Evolutionary conservation across 2,888 invertebrate genomes (phyloP).

Genomic region (Elmis aenea): DNA sequence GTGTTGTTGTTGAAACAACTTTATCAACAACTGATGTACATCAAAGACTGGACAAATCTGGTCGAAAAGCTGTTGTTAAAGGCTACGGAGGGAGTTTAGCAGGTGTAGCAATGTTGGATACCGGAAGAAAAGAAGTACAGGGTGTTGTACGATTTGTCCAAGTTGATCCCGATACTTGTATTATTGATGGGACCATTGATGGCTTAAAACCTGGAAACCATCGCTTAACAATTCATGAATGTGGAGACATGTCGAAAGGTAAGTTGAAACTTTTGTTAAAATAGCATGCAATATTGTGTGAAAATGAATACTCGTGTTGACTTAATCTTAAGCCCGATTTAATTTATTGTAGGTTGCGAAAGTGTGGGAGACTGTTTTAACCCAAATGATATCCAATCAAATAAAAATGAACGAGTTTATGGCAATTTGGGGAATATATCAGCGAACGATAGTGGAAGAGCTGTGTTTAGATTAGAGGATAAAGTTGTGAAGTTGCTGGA

Average conservation of each 20-base stretch:
- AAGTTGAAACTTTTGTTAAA: slow-evolving; percentile 2
- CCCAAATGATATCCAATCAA: slow-evolving; percentile 44
- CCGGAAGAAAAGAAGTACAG: slow-evolving; percentile 46
- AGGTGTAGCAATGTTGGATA: slow-evolving; percentile 72
- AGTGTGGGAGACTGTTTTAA: slow-evolving; percentile 62
- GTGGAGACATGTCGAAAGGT: slow-evolving; percentile 67
- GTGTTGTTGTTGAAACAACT: slow-evolving; percentile 63
- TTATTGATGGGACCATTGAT: slow-evolving; percentile 82
- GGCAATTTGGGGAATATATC: slow-evolving; percentile 64
- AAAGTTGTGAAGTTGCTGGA: slow-evolving; percentile 61
- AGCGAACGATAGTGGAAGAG: slow-evolving; percentile 59
- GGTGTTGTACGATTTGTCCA: slow-evolving; percentile 78
- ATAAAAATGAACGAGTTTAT: slow-evolving; percentile 48
- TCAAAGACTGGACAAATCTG: slow-evolving; percentile 52
- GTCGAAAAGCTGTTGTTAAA: slow-evolving; percentile 69
- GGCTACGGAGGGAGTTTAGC: slow-evolving; percentile 68
- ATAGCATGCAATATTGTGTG: neutral
- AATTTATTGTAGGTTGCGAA: slow-evolving; percentile 42
- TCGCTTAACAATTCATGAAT: slow-evolving; percentile 62
- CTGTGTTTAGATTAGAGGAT: slow-evolving; percentile 61
- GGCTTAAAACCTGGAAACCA: slow-evolving; percentile 63
- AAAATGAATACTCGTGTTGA: neutral
- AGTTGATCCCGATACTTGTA: slow-evolving; percentile 52
- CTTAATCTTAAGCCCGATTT: no score
- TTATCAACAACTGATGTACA: slow-evolving; percentile 58